Base-by-base conservation (phyloP, 2,888 invertebrate genomes). In the Drosophila colorata region DNA sequence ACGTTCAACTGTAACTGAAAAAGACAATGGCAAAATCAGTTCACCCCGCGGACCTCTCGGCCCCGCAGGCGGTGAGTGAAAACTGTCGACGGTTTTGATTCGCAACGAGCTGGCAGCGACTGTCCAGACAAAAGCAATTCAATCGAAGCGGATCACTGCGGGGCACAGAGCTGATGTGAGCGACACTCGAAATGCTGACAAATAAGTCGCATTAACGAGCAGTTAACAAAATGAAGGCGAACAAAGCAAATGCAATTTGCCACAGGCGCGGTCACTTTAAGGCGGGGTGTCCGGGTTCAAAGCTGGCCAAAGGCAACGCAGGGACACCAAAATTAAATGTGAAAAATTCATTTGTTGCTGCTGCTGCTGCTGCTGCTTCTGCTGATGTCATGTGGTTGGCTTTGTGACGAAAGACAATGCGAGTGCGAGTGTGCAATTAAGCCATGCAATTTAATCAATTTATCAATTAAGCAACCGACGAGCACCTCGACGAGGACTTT, bases 401-500 rank as follows among this genome's bases (percentile, higher is more conserved):
- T 69, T 49, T 61, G 61, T 61, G 61, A 68, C 40, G 49, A 68
- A 72, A 72, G 78, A 78, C 77, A 71, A 74, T 64, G 61, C 33
- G 57, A 71, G 44, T 68, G 68, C 59, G 77, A 37, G 13, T 13
- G 33, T 68, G 81, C 79, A 83, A 86, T 87, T 86, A 87, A 83
- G 81, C 57, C 66, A 33, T 78, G 84, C 81, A 86, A 86, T 88
- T 88, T 81, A 83, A 88, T 88, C 88, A 86, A 86, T 88, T 86
- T 86, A 86, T 75, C 86, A 88, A 86, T 86, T 84, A 86, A 79
- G 72, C 72, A 67, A 33, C 18, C 37, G 16, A 35, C 33, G 37
- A 44, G 38, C 16, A 57, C 61, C 23, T 28, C 16, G 13, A 52
- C 57, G 18, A 14, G 25, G 53, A 59, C 61, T 52, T 60, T 70